Conservation (phyloP, 2,888 invertebrate genomes). For the Drosophila longiperda region DNA sequence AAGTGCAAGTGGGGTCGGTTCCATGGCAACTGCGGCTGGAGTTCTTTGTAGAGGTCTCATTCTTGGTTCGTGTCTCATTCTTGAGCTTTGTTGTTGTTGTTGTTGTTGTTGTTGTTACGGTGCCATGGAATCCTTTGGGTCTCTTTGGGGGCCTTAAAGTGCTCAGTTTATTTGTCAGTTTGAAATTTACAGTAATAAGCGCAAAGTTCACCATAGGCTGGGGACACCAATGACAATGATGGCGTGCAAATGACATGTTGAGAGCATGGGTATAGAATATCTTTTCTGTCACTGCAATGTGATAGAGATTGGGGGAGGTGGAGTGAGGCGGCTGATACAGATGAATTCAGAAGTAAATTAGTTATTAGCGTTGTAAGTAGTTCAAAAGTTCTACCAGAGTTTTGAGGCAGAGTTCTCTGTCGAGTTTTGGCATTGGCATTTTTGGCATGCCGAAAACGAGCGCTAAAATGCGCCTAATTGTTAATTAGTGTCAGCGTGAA, state of each 20-base stretch:
- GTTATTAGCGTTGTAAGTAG: conserved; percentile 81
- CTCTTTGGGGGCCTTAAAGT: conserved; percentile 67
- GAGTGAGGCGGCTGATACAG: conserved; percentile 1
- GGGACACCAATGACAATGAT: conserved; percentile 48
- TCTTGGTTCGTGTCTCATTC: conserved; percentile 43
- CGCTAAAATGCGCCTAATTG: conserved; percentile 81
- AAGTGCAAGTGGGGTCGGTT: conserved; percentile 57
- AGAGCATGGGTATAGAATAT: conserved; percentile 6
- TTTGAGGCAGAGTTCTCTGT: conserved; percentile 37
- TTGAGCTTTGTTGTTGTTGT: conserved; percentile 12
- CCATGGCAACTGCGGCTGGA: conserved; percentile 9
- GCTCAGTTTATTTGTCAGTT: conserved; percentile 79
- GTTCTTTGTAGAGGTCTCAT: conserved; percentile 1
- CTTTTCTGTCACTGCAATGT: not conserved
- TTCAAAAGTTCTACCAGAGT: conserved; percentile 64
- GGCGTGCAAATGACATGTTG: conserved; percentile 48
- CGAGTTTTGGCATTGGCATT: conserved; percentile 33
- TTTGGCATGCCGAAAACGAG: conserved; percentile 54
- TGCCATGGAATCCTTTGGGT: conserved; percentile 68
- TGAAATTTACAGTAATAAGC: conserved; percentile 70
- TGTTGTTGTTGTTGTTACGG: conserved; percentile 64
- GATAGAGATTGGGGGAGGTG: not conserved
- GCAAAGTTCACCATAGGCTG: conserved; percentile 67
- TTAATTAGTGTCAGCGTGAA: conserved; percentile 82
- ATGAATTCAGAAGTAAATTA: conserved; percentile 72